Percentiles rank a stretch among this genome's conserved stretches.
phyloP scores from a whole-genome alignment of 2,888 invertebrate species.

The Lordiphosa fenestrarum region DNA sequence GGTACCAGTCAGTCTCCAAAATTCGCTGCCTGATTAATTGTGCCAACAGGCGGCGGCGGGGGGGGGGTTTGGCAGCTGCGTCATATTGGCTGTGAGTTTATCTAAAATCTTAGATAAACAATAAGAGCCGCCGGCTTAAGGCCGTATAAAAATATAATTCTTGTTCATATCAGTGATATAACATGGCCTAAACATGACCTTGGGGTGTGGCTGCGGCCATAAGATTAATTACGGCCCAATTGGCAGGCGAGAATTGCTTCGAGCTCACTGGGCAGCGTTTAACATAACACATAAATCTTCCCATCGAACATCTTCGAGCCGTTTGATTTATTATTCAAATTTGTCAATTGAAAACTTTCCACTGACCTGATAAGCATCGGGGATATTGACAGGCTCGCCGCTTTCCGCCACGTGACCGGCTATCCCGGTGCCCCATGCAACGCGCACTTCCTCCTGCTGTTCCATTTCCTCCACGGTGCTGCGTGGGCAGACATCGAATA shows the following conservation, averaged over 20 bases:
- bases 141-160: conserved; percentile 20
- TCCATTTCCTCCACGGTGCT: conserved; percentile 96
- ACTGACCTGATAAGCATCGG: conserved; percentile 94
- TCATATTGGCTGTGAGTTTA: conserved; percentile 44
- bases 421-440: conserved; percentile 97
- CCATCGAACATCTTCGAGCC: conserved; percentile 22
- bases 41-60: conserved; percentile 43
- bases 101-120: conserved; percentile 49
- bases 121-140: conserved; percentile 41
- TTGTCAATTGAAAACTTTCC: conserved; percentile 48
- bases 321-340: conserved; percentile 67
- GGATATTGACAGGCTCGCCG: conserved; percentile 96
- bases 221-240: conserved; percentile 69
- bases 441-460: conserved; percentile 93
- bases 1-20: conserved; percentile 30
- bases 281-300: conserved; percentile 53
- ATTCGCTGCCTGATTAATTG: conserved; percentile 52
- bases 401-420: conserved; percentile 96
- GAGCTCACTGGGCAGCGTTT: conserved; percentile 43
- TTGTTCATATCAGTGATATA: conserved; percentile 24
- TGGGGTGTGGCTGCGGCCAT: conserved; percentile 29
- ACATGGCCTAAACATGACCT: conserved; percentile 43
- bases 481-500: conserved; percentile 96
- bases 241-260: conserved; percentile 39
- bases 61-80: conserved; percentile 36